Conservation (phyloP, 2,113 vertebrate genomes). For the Chrysemys picta region DNA sequence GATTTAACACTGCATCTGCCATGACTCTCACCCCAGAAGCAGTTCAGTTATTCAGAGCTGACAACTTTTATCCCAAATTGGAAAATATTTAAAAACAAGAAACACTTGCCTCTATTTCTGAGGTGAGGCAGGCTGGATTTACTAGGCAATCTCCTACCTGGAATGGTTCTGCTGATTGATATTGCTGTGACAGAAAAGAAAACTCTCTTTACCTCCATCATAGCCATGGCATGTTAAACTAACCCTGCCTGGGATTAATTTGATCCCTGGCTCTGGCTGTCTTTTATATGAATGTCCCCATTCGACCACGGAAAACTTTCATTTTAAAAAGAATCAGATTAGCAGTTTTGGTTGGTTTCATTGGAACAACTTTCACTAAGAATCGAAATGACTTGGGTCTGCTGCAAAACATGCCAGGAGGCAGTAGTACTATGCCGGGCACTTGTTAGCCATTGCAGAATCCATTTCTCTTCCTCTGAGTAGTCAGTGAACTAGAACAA, state of each 20-base stretch:
- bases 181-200: neutral
- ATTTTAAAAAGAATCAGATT: neutral
- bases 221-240: slow-evolving; percentile 6
- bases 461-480: fast-evolving
- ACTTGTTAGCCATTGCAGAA: neutral
- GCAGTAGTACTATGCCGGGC: fast-evolving
- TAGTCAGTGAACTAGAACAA: neutral
- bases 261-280: neutral
- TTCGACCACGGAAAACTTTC: neutral
- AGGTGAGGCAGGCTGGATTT: neutral
- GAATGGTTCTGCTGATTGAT: fast-evolving
- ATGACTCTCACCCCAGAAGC: neutral
- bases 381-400: fast-evolving
- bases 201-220: slow-evolving; percentile 11
- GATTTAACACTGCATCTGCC: neutral
- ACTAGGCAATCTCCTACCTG: neutral
- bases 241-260: slow-evolving; percentile 30
- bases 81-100: neutral
- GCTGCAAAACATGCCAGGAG: neutral
- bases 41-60: neutral
- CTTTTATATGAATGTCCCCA: slow-evolving; percentile 5
- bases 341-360: neutral
- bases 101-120: neutral
- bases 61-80: neutral
- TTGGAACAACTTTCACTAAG: neutral